These are phyloP conservation scores for Hydrozoanthus gracilis DNA, from an alignment of 92 coral and sea anemone genomes.

Conservation along the genomic window DNA sequence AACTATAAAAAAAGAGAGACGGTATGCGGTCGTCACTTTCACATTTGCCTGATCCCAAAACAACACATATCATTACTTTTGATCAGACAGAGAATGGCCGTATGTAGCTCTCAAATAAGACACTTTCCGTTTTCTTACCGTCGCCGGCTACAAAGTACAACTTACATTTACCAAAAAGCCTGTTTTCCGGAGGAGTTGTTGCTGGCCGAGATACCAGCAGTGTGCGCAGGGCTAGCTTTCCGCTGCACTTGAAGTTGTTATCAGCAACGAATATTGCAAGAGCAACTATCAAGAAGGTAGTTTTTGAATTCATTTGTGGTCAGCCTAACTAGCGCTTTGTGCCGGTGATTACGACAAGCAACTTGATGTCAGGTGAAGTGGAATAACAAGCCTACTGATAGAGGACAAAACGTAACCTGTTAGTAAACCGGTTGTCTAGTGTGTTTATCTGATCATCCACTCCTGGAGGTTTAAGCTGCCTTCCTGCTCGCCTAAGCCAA, in stretches of 20 bases:
- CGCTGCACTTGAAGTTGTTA: neutral
- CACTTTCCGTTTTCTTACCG: too few relatives aligned
- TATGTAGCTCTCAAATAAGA: too few relatives aligned
- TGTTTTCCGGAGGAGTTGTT: neutral
- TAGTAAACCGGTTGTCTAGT: neutral
- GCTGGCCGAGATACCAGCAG: neutral
- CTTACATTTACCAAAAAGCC: too few relatives aligned
- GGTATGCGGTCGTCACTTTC: too few relatives aligned
- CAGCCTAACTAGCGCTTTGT: neutral
- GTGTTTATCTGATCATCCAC: neutral
- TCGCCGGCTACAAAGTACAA: too few relatives aligned
- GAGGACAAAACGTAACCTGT: slow-evolving; percentile 19
- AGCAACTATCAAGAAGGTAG: neutral
- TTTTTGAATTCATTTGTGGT: neutral
- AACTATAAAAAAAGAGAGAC: too few relatives aligned
- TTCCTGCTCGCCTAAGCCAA: neutral
- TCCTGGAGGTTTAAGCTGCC: neutral
- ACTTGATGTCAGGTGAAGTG: neutral
- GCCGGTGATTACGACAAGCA: neutral
- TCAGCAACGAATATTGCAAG: neutral
- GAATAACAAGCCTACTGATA: neutral
- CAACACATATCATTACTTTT: too few relatives aligned
- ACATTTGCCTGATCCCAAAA: too few relatives aligned
- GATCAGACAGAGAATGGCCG: too few relatives aligned
- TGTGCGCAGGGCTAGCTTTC: neutral